These are phyloP conservation scores for Sinocyclocheilus anshuiensis DNA, from an alignment of 2,113 vertebrate species.

Conservation along the genomic window DNA sequence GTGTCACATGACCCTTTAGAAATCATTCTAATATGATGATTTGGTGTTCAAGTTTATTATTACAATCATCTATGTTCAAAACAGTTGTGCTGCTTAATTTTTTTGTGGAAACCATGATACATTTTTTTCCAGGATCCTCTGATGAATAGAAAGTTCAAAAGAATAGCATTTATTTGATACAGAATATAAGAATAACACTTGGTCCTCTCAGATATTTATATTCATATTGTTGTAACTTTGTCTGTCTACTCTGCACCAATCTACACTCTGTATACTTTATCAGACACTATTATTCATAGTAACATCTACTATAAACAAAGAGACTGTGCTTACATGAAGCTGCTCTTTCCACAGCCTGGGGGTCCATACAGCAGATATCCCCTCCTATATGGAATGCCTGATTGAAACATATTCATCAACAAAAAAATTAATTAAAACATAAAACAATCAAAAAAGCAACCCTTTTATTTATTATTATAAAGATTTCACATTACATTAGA, in stretches of 20 bases:
- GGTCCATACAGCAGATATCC: constrained; percentile 95
- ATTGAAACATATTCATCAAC: background rate
- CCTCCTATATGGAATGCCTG: constrained; percentile 96
- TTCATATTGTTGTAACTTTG: background rate
- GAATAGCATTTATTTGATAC: background rate
- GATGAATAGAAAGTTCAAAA: background rate
- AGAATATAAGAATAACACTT: background rate
- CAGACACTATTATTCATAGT: background rate
- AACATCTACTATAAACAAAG: constrained; percentile 1
- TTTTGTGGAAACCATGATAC: too few relatives aligned
- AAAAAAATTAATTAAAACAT: background rate
- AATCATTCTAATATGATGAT: background rate
- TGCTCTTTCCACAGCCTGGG: constrained; percentile 97
- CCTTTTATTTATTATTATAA: background rate
- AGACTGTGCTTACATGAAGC: constrained; percentile 90
- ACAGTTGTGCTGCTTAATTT: background rate
- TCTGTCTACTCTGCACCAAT: background rate
- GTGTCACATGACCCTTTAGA: background rate
- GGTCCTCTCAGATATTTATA: background rate
- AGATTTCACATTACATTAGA: background rate
- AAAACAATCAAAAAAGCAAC: background rate
- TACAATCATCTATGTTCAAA: background rate
- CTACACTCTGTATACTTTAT: background rate
- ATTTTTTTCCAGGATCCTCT: background rate
- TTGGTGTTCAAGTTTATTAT: background rate